Evolutionary conservation across 2,888 invertebrate genomes (phyloP), one percentile per base, ranked within the genome.

Genomic region (Mimachlamys varia): DNA sequence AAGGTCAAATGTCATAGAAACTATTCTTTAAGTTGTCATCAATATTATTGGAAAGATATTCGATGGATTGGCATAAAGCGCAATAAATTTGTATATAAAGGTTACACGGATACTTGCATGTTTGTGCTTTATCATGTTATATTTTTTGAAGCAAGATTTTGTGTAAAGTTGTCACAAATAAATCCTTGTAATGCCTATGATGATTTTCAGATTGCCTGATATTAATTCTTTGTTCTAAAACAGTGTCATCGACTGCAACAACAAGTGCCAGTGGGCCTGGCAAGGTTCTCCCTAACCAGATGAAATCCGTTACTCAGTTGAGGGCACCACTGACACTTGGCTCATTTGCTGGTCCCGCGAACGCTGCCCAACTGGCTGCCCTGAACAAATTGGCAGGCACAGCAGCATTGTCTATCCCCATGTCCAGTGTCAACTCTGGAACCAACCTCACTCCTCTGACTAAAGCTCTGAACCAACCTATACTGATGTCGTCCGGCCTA

Each of bases 391-490:
- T 92, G 44, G 92, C 91, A 15, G 88, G 62, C 33, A 88, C 88
- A 49, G 91, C 62, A 50, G 87, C 89, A 33, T 38, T 90, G 53
- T 89, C 92, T 15, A 90, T 89, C 38, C 90, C 90, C 27, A 88
- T 89, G 15, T 38, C 89, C 19, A 89, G 27, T n/a, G 33, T 44
- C 44, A 44, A 44, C 44, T 44, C 55, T 50, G 22, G 27, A 50
- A 22, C 88, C 49, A 53, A 76, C 76, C 76, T 76, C 12, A 76
- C 58, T 4, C 58, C 92, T 15, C 87, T 89, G 44, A 88, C 91
- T 17, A 91, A 91, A 89, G 89, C 87, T n/a, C 92, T 93, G 37
- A 92, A 93, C 37, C 94, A 94, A 91, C 94, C 94, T 12, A 93
- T 94, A 88, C 89, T 94, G 88, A 92, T 94, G 62, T 89, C 91